Conservation (phyloP, 2,888 invertebrate species). For the Incurvaria masculella region DNA sequence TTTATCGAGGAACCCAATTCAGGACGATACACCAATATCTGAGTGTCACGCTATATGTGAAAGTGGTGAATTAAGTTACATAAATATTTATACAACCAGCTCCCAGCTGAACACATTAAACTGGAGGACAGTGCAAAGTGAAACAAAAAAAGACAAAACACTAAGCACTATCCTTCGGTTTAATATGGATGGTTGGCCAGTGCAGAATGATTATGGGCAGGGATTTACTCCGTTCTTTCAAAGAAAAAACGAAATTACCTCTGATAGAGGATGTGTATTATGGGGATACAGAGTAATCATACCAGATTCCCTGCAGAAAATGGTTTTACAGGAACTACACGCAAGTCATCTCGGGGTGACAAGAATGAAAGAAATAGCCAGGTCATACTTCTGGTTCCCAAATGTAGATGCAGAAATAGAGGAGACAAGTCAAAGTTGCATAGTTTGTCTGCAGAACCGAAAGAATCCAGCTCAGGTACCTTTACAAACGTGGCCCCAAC, state of each 20-base stretch:
- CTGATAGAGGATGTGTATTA: conserved; percentile 7
- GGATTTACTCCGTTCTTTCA: neutral
- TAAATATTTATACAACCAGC: conserved; percentile 1
- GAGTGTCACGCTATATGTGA: neutral
- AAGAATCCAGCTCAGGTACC: conserved; percentile 1
- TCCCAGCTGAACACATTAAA: conserved; percentile 3
- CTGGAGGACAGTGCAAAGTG: conserved; percentile 9
- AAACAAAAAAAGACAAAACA: conserved; percentile 9
- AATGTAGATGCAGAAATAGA: conserved; percentile 2
- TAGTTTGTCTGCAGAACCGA: neutral
- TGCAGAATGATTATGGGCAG: conserved; percentile 3
- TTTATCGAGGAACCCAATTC: conserved; percentile 6
- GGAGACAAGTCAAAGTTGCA: neutral
- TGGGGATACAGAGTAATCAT: conserved; percentile 11
- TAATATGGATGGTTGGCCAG: conserved; percentile 10
- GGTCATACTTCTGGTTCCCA: conserved; percentile 14
- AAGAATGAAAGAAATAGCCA: conserved; percentile 10
- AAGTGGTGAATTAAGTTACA: conserved; percentile 3
- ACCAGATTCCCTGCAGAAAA: conserved; percentile 2
- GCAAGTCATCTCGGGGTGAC: conserved; percentile 9
- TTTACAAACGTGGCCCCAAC: neutral
- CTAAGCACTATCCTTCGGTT: conserved; percentile 3
- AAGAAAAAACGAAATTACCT: conserved; percentile 4
- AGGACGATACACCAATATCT: conserved; percentile 2
- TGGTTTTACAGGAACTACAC: conserved; percentile 8